Conservation (phyloP, 2,888 invertebrate genomes). For the Lasioglossum oenotherae region DNA sequence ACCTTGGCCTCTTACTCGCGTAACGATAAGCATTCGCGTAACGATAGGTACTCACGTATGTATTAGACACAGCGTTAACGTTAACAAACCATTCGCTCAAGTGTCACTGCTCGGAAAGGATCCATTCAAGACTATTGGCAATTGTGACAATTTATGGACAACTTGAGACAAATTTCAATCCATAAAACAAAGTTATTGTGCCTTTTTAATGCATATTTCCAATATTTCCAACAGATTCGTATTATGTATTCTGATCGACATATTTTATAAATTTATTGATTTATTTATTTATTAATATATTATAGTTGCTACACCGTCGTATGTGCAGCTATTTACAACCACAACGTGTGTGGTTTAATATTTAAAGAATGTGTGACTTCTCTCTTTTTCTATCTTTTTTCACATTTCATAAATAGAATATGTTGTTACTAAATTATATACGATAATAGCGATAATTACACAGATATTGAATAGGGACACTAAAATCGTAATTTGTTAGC, state of each 20-base stretch:
- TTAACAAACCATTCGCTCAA: slow-evolving; percentile 45
- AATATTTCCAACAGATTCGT: background rate
- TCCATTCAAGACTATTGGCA: background rate
- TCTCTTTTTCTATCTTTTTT: background rate
- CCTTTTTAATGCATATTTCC: background rate
- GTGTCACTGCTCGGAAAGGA: background rate
- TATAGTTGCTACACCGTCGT: background rate
- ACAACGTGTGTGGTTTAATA: background rate
- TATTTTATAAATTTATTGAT: background rate
- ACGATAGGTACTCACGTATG: slow-evolving; percentile 52
- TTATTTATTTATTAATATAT: background rate
- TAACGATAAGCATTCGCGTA: slow-evolving; percentile 69
- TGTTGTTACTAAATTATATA: too few relatives aligned
- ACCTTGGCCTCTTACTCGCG: slow-evolving; percentile 69
- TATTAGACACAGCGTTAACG: slow-evolving; percentile 36
- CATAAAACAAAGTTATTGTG: background rate
- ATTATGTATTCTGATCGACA: background rate
- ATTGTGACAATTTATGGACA: background rate
- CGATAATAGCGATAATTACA: too few relatives aligned
- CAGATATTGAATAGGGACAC: too few relatives aligned
- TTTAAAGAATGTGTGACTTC: background rate
- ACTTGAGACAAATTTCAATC: background rate
- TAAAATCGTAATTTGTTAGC: too few relatives aligned
- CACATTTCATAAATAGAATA: background rate
- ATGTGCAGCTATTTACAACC: background rate